Conservation (phyloP, 1,140 invertebrate genomes). For the Phortica variegata region DNA sequence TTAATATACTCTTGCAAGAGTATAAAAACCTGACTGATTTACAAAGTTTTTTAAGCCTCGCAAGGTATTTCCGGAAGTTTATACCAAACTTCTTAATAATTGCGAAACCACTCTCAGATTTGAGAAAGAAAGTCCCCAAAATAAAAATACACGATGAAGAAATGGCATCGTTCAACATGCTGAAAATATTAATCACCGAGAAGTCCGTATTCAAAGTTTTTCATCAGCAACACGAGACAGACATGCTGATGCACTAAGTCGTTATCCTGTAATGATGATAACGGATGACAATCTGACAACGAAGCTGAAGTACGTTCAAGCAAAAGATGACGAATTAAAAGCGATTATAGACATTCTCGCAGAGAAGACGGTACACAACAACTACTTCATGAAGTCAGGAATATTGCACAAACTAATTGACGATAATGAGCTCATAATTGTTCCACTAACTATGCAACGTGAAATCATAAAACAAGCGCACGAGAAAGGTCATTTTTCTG, state of each 20-base stretch:
- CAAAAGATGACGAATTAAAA: background rate
- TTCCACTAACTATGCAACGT: slow-evolving; percentile 1
- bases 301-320: background rate
- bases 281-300: background rate
- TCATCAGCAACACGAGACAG: slow-evolving; percentile 44
- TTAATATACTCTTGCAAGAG: too few species aligned
- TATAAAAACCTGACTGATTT: too few species aligned
- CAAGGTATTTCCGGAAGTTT: slow-evolving; percentile 35
- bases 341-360: background rate
- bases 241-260: slow-evolving; percentile 57
- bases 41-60: slow-evolving; percentile 29
- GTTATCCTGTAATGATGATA: slow-evolving; percentile 1
- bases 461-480: slow-evolving; percentile 1
- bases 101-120: slow-evolving; percentile 19
- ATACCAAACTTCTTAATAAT: slow-evolving; percentile 25
- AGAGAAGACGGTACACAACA: background rate
- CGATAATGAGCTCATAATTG: background rate
- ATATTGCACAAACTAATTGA: background rate
- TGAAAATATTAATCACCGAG: slow-evolving; percentile 16
- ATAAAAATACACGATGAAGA: slow-evolving; percentile 1
- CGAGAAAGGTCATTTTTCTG: background rate
- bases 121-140: too few species aligned
- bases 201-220: slow-evolving; percentile 46
- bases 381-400: background rate
- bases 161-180: too few species aligned